Percentiles rank a stretch among this genome's conserved stretches.
Evolutionary conservation across 2,113 vertebrate genomes (phyloP).

Genomic region (Channa maculata): DNA sequence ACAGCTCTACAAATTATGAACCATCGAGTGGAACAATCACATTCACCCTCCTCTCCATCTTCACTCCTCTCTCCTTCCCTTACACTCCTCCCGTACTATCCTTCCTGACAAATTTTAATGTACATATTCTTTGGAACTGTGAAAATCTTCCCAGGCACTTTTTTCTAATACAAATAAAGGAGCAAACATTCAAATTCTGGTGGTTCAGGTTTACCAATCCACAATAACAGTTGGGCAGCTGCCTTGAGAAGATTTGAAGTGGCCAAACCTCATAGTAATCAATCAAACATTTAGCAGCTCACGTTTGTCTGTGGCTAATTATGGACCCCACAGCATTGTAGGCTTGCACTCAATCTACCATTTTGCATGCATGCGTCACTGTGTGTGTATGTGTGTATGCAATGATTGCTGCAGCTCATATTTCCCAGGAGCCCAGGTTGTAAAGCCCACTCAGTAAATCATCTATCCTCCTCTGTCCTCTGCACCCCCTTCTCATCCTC

Average conservation of each 20-base stretch:
- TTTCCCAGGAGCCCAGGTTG: conserved; percentile 72
- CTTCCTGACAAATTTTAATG: conserved; percentile 46
- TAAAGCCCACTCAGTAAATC: conserved; percentile 75
- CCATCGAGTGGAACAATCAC: conserved; percentile 79
- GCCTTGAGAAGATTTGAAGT: conserved; percentile 30
- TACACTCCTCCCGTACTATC: conserved; percentile 28
- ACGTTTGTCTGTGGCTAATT: conserved; percentile 57
- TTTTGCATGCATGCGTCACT: conserved; percentile 34
- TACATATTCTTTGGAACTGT: conserved; percentile 26
- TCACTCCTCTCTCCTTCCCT: conserved; percentile 38
- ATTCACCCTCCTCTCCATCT: conserved; percentile 57
- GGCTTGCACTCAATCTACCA: conserved; percentile 27
- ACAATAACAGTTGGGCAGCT: conserved; percentile 24
- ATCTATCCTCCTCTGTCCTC: conserved; percentile 63
- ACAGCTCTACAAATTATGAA: conserved; percentile 75
- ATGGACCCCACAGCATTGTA: conserved; percentile 30
- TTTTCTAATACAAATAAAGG: neutral
- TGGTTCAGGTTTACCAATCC: conserved; percentile 27
- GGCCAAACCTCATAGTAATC: conserved; percentile 47
- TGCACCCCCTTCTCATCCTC: conserved; percentile 23
- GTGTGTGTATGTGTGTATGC: neutral
- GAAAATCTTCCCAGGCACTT: conserved; percentile 26
- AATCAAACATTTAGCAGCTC: conserved; percentile 50
- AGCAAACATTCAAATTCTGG: conserved; percentile 2
- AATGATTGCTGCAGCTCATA: conserved; percentile 55